Percentiles rank a stretch among this genome's conserved stretches.
phyloP scores from a whole-genome alignment of 2,797 vertebrate species.

The Microchirus variegatus region DNA sequence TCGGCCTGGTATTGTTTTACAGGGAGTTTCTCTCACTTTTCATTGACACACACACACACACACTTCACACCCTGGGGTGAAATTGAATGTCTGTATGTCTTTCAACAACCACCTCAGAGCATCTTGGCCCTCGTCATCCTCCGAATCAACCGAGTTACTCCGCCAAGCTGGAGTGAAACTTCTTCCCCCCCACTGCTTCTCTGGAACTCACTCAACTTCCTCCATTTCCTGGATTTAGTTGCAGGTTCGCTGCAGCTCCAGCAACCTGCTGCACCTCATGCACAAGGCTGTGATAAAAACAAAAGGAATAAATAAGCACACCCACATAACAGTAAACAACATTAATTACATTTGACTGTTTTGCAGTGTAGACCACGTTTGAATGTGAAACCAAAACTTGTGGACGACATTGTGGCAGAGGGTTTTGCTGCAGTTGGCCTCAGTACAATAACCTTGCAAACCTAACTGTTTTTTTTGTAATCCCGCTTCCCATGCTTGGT shows the following conservation, averaged over 20 bases:
- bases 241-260: conserved; percentile 27
- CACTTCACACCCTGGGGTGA: conserved; percentile 65
- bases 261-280: conserved; percentile 11
- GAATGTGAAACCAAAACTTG: conserved; percentile 26
- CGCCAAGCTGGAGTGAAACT: conserved; percentile 25
- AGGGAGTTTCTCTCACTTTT: conserved; percentile 64
- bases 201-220: conserved; percentile 29
- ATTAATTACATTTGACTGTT: conserved; percentile 28
- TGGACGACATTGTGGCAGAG: conserved; percentile 5
- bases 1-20: conserved; percentile 60
- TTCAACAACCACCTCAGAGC: conserved; percentile 49
- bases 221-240: conserved; percentile 31
- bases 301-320: conserved; percentile 15
- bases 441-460: conserved; percentile 23
- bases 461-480: conserved; percentile 10
- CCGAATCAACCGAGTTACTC: neutral
- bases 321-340: conserved; percentile 9
- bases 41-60: conserved; percentile 43
- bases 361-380: conserved; percentile 1
- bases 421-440: conserved; percentile 25
- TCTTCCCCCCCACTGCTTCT: conserved; percentile 1
- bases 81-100: conserved; percentile 58
- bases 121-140: conserved; percentile 53
- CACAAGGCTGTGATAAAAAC: conserved; percentile 28
- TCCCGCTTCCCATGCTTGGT: conserved; percentile 53